Base-by-base conservation (phyloP, 2,797 vertebrate species). In the Aeoliscus strigatus region DNA sequence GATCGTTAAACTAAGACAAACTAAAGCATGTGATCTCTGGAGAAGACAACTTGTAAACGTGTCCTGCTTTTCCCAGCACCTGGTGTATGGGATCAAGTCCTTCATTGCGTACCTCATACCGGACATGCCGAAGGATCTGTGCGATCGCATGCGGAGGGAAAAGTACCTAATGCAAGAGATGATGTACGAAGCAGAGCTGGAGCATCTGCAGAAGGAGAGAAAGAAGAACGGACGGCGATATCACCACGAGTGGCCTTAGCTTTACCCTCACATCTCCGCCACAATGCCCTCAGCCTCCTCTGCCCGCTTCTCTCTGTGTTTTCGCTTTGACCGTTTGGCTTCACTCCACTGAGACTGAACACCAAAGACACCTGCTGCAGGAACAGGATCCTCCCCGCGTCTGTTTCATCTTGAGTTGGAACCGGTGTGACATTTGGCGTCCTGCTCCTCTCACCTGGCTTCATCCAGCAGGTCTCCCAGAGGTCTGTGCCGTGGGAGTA, bases 171-270 rank as follows among this genome's bases (percentile, higher is more conserved):
- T 99, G 79, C 96, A 99, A 80, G 96, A 99, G 77, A 97, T 97
- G 95, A 94, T 99, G 92, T 99, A 99, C 4, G 93, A 98, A 66
- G 93, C 95, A 1, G 96, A 99, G 66, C 84, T 99, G 58, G 93
- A 96, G 70, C 95, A 97, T 74, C 89, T 99, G 61, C 96, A 99
- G 77, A 93, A 89, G 66, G 91, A 98, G 56, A 86, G 90, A 44
- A 98, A 94, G 75, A 96, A 92, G 84, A 97, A 95, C 1, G 95
- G 95, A 46, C 91, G 90, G 60, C 92, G 92, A 29, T 94, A 91
- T 88, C 93, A 99, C 90, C 94, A 99, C 0, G 96, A 99, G 85
- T 99, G 95, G 94, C 95, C 94, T 94, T 99, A 98, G 90, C 35
- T 58, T 54, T 21, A 30, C 43, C 57, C 49, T 18, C 30, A 4